Conservation (phyloP, 2,797 vertebrate species). For the Sebastes miniatus region DNA sequence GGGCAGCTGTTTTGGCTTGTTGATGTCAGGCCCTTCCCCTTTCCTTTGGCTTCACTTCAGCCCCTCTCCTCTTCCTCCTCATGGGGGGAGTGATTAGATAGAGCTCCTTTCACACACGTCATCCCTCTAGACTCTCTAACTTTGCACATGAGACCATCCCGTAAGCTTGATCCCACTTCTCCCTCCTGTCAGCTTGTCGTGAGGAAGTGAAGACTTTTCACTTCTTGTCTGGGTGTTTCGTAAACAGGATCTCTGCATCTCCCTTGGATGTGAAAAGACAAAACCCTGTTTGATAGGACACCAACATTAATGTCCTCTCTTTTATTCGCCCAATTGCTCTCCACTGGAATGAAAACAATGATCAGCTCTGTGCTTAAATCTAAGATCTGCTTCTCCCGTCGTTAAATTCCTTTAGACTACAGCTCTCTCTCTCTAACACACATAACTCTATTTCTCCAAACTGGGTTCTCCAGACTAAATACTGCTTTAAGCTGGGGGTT, state of each 20-base stretch:
- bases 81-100: constrained; percentile 66
- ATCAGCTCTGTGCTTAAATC: constrained; percentile 68
- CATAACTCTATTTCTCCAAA: constrained; percentile 44
- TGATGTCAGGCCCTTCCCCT: constrained; percentile 81
- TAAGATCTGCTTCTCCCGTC: constrained; percentile 32
- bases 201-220: background rate
- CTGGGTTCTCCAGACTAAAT: constrained; percentile 58
- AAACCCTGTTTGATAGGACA: constrained; percentile 8
- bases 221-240: background rate
- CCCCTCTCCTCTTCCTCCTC: constrained; percentile 64
- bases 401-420: constrained; percentile 43
- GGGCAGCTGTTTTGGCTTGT: constrained; percentile 84
- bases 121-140: constrained; percentile 34
- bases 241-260: background rate
- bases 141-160: constrained; percentile 40
- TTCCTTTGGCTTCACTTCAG: constrained; percentile 69
- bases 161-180: constrained; percentile 13
- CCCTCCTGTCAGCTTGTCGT: background rate
- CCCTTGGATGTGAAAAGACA: background rate
- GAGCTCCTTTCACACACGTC: constrained; percentile 63
- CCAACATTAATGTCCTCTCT: constrained; percentile 12
- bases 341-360: constrained; percentile 71
- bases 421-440: constrained; percentile 20
- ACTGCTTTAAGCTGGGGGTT: constrained; percentile 51
- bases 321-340: constrained; percentile 26